phyloP scores from a whole-genome alignment of 2,797 vertebrate genomes.

The Urosaurus nigricauda region DNA sequence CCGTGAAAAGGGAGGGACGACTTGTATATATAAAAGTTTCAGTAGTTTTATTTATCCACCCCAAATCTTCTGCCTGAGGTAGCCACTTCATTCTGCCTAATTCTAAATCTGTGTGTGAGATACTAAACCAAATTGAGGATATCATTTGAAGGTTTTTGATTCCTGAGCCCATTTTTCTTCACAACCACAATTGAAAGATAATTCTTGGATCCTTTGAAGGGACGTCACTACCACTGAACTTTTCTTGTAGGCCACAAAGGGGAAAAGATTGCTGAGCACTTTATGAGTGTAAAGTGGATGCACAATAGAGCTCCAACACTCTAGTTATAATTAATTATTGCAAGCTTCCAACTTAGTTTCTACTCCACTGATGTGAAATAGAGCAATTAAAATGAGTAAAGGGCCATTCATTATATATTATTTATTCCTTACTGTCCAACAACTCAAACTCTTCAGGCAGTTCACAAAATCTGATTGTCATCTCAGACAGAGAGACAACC shows the following conservation, averaged over 20 bases:
- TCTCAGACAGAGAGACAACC: background rate
- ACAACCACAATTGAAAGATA: background rate
- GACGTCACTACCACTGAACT: background rate
- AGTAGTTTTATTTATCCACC: no score
- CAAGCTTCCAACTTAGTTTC: background rate
- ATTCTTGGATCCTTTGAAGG: background rate
- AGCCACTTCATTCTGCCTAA: no score
- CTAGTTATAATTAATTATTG: background rate
- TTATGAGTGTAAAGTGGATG: background rate
- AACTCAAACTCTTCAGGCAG: background rate
- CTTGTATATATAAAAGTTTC: no score
- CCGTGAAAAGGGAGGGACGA: no score
- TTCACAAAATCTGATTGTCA: background rate
- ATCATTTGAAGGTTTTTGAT: background rate
- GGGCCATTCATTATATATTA: background rate
- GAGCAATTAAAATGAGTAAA: background rate
- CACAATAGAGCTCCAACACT: background rate
- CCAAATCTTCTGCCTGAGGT: no score
- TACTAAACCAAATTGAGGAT: background rate
- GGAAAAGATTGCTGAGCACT: background rate
- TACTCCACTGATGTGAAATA: background rate
- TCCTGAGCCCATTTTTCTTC: background rate
- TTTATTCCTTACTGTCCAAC: background rate
- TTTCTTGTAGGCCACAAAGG: background rate
- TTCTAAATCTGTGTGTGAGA: background rate